Base-by-base conservation (phyloP, 2,888 invertebrate species). In the Branchipolynoe longqiensis region DNA sequence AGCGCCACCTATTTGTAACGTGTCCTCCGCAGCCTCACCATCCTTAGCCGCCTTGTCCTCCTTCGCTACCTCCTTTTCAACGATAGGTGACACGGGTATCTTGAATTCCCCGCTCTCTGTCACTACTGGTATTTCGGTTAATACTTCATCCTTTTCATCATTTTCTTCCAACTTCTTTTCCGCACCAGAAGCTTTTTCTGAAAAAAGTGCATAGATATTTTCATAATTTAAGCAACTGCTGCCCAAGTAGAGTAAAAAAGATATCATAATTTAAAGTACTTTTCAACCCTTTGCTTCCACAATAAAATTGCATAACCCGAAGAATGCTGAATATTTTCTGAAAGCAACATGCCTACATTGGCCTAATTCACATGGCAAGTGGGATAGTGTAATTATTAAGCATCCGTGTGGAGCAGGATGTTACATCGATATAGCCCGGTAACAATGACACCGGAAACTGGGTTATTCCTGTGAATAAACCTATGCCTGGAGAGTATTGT, bases 1-100 rank as follows among this genome's bases (percentile, higher is more conserved):
- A 18, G 25, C 56, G 36, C 36, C 62, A 56, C 82, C 85, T 85
- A 85, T 28, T 73, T 85, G 78, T 62, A 85, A 82, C n/a, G 58
- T 6, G 22, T 85, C 85, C 36, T 85, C 81, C 28, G 48, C 58
- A 1, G 69, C 69, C 40, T 85, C 54, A 4, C 73, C 33, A 14
- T 59, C 83, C 64, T 28, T 36, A 48, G 33, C 40, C 0, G 54
- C 38, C 59, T 82, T 81, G 22, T 40, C 22, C 36, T 62, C 62
- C 31, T 83, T 84, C 78, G 82, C 28, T 25, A 36, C n/a, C 38
- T 59, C 87, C 73, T n/a, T 84, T 84, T 85, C 85, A 14, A 82
- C 85, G n/a, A 28, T n/a, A 18, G 40, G 54, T 22, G 85, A 14
- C 25, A 69, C 69, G 3, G 41, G 78, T 22, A 69, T 38, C 28